These are phyloP conservation scores for Phytoseiulus persimilis DNA, from an alignment of 2,888 invertebrate genomes.

Conservation along the genomic window DNA sequence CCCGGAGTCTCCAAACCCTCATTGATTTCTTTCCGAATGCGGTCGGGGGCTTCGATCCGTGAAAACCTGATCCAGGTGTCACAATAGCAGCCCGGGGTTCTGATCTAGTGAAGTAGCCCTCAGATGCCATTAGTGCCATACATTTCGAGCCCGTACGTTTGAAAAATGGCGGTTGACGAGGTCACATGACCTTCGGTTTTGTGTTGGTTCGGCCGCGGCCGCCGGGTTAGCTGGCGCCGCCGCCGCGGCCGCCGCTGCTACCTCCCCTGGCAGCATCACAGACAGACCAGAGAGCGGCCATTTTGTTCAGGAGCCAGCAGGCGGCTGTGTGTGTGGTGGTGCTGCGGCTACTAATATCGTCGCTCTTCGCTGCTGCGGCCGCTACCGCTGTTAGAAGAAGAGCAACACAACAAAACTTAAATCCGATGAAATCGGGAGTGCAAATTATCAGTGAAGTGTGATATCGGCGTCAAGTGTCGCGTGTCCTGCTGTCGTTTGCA, in stretches of 20 bases:
- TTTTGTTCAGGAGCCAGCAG: slow-evolving; percentile 34
- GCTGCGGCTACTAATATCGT: not conserved
- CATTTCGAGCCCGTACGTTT: not conserved
- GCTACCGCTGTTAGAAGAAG: slow-evolving; percentile 1
- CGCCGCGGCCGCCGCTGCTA: not conserved
- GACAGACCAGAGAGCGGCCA: slow-evolving; percentile 19
- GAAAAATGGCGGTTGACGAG: not conserved
- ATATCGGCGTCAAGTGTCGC: slow-evolving; percentile 20
- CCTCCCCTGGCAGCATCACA: not conserved
- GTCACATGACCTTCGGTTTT: slow-evolving; percentile 5
- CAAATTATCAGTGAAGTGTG: not conserved
- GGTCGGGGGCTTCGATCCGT: too few relatives aligned
- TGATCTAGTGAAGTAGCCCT: too few relatives aligned
- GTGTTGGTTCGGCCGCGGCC: not conserved
- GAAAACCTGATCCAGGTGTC: too few relatives aligned
- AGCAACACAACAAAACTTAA: slow-evolving; percentile 22
- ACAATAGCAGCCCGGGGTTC: too few relatives aligned
- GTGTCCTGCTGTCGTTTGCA: slow-evolving; percentile 29
- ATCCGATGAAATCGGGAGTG: slow-evolving; percentile 34
- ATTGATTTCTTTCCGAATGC: too few relatives aligned
- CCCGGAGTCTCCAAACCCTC: too few relatives aligned
- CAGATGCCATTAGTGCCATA: too few relatives aligned
- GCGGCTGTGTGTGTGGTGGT: slow-evolving; percentile 31
- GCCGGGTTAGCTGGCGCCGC: not conserved
- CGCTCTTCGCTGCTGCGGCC: not conserved